Base-by-base conservation (phyloP, 2,888 invertebrate species). In the Oxytorus armatus region DNA sequence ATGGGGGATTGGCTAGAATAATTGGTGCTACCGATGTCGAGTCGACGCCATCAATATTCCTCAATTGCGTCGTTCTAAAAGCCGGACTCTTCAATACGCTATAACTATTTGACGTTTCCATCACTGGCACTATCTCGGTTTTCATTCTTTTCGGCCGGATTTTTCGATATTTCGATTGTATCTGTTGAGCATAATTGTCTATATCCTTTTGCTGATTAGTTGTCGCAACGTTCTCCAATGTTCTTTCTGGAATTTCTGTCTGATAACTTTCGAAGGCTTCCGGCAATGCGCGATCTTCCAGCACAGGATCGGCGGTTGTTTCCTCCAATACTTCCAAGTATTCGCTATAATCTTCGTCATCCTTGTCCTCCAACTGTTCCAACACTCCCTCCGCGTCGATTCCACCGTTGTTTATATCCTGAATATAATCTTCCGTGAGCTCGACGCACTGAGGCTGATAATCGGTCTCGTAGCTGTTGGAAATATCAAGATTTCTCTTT, bases 271-370 rank as follows among this genome's bases (percentile, higher is more conserved):
- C 76, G 4, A 72, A 66, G 4, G 66, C 49, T 65, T 84, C 83
- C 11, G 85, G n/a, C 2, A 79, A 55, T 25, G 80, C 79, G 1
- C 70, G 33, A 55, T 79, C 74, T 0, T 70, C 66, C 14, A 82
- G 5, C 8, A 89, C 73, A 7, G 90, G 88, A 78, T 88, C 88
- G 0, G 87, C 86, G 3, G 85, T 79, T 2, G 89, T 89, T 42
- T 89, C 89, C 76, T 90, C 88, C 1, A 90, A 77, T 21, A 91
- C 86, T 78, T 91, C 91, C 18, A 91, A 69, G 73, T 90, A 91
- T 77, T 92, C 91, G 39, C 86, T 89, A 21, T 91, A 92, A 77
- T 91, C 89, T 21, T 91, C 91, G 42, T 91, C 91, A 14, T 86
- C 88, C 23, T 84, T 84, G 36, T 91, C 90, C 59, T 92, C 91